Evolutionary conservation across 2,797 vertebrate genomes (phyloP), one percentile per base, ranked within the genome.

Genomic region (Dryobates pubescens): DNA sequence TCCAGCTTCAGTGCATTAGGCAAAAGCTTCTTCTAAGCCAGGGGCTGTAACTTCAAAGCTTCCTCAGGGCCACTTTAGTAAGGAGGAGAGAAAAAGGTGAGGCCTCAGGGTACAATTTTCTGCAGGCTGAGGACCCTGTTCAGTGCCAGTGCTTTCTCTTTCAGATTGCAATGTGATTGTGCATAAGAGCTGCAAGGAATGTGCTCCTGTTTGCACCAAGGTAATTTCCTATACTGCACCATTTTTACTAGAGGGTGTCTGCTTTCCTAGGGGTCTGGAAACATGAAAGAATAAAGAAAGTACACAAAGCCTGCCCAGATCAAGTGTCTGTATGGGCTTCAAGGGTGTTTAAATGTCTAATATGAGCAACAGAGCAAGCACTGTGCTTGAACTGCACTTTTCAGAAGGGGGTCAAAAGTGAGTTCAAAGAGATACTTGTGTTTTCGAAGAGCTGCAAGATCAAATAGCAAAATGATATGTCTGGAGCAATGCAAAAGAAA

Each of bases 171-270:
- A 97, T 5, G 51, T 97, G 38, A 97, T 97, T 65, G 97, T 99
- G 49, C 99, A 99, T 93, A 99, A 99, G 90, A 95, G 95, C 82
- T 99, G 99, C 96, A 99, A 98, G 92, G 99, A 99, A 3, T 98
- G 97, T 1, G 80, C 97, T 38, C 97, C 98, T 23, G 97, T 97
- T 0, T 99, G 99, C 96, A 95, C 98, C 82, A 99, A 99, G 98
- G 99, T 99, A 97, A 97, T 10, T 12, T 64, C 17, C 27, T 58
- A 27, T 45, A 74, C 41, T 0, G 1, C 11, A 10, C 51, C 5
- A 0, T 56, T 77, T 64, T 68, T 65, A 34, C 51, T 57, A 9
- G 26, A 32, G 59, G 32, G 6, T 76, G 29, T 17, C 51, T 77
- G 27, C 36, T 77, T 67, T 80, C 75, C 17, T 53, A 32, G 26